Conservation (phyloP, 2,888 invertebrate genomes). For the Phortica okadai region DNA sequence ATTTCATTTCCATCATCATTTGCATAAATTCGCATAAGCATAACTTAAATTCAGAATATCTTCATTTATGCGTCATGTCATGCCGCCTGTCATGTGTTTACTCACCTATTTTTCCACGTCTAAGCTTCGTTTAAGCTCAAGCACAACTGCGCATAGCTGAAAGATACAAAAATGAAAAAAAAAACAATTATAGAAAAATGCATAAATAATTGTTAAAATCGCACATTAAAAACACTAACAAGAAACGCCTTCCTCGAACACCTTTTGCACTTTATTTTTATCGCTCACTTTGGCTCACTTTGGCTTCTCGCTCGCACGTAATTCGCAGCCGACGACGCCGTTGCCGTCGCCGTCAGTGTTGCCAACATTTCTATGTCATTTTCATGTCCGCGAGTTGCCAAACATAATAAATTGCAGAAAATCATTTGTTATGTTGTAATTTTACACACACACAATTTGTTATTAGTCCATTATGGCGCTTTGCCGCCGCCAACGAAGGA, state of each 20-base stretch:
- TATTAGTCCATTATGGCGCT: background rate
- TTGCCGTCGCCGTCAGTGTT: background rate
- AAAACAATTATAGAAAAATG: background rate
- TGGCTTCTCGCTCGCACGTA: background rate
- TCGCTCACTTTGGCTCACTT: background rate
- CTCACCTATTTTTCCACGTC: background rate
- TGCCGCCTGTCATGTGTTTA: background rate
- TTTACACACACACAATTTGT: slow-evolving; percentile 20
- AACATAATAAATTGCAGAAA: slow-evolving; percentile 59
- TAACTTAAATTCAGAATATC: slow-evolving; percentile 5
- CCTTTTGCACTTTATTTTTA: background rate
- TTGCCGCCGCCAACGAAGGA: background rate
- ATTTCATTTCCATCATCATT: background rate
- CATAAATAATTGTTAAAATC: background rate
- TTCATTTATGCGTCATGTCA: slow-evolving; percentile 12
- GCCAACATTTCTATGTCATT: slow-evolving; percentile 62
- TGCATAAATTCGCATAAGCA: background rate
- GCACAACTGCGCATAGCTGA: background rate
- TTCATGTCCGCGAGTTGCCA: slow-evolving; percentile 67
- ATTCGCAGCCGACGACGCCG: background rate
- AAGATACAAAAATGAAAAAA: background rate
- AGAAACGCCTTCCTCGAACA: slow-evolving; percentile 15
- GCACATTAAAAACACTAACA: background rate
- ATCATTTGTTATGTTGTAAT: slow-evolving; percentile 17
- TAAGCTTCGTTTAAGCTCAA: background rate